phyloP scores from a whole-genome alignment of 2,113 vertebrate genomes.

The Pollachius pollachius region DNA sequence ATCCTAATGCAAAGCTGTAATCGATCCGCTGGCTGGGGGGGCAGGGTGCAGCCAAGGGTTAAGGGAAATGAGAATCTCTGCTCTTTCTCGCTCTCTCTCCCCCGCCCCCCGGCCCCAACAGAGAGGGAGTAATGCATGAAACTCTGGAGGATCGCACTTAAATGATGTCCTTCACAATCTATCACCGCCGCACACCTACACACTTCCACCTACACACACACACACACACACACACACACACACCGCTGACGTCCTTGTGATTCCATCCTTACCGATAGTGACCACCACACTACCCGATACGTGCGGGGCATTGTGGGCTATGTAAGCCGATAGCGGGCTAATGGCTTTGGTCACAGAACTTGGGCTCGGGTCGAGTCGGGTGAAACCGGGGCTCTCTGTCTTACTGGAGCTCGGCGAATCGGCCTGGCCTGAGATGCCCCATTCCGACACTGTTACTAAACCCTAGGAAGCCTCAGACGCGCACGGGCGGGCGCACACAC shows the following conservation, averaged over 20 bases:
- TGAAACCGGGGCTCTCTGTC: not conserved
- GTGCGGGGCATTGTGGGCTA: not conserved
- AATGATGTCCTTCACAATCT: not conserved
- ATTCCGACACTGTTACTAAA: not conserved
- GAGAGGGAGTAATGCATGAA: not conserved
- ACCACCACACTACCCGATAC: not conserved
- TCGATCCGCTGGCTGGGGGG: constrained; percentile 19
- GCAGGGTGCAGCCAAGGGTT: not conserved
- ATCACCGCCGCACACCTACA: not conserved
- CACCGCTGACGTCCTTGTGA: not conserved
- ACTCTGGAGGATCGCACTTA: not conserved
- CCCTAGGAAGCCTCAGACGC: not conserved
- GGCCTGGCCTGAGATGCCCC: not conserved
- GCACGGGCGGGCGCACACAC: not conserved
- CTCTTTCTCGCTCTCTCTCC: not conserved
- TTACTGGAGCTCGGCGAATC: not conserved
- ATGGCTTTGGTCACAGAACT: not conserved
- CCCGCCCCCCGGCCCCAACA: no score
- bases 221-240: not conserved
- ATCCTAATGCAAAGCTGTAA: constrained; percentile 53
- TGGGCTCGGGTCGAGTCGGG: not conserved
- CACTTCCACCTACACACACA: not conserved
- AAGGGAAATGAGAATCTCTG: constrained; percentile 32
- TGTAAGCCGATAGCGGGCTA: not conserved
- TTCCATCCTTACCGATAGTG: not conserved